A percentile compares a stretch with the other conserved stretches of the same genome.
Evolutionary conservation across 2,888 invertebrate genomes (phyloP).

Genomic region (Agonum fuliginosum): DNA sequence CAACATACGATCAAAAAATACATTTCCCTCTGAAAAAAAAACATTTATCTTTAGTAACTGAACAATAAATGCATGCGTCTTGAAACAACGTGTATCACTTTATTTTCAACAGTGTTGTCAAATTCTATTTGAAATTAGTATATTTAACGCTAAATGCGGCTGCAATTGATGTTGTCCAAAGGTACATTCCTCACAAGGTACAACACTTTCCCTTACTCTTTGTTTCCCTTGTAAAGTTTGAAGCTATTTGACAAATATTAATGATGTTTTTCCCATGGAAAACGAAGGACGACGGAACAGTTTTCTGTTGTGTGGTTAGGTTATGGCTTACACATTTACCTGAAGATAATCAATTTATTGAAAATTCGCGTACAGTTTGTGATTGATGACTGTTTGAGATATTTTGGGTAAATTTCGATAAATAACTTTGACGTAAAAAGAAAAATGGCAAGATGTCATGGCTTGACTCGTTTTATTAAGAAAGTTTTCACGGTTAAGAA

Average conservation of each 20-base stretch:
- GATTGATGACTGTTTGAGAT: conserved; percentile 50
- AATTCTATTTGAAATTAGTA: too few species aligned
- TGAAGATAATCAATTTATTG: conserved; percentile 41
- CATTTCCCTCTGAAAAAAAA: too few species aligned
- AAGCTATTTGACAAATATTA: conserved; percentile 20
- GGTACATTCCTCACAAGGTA: too few species aligned
- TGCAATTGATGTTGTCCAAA: too few species aligned
- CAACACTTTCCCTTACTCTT: too few species aligned
- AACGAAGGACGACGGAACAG: neutral
- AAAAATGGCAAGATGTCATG: conserved; percentile 45
- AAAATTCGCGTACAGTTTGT: conserved; percentile 22
- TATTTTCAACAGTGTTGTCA: too few species aligned
- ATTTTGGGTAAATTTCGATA: conserved; percentile 35
- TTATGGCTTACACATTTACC: neutral
- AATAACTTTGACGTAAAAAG: conserved; percentile 49
- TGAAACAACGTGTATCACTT: too few species aligned
- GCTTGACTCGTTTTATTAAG: conserved; percentile 33
- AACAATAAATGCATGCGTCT: too few species aligned
- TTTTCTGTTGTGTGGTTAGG: conserved; percentile 18
- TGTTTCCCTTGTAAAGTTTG: neutral
- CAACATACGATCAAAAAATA: too few species aligned
- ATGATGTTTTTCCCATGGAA: neutral
- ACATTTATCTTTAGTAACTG: too few species aligned
- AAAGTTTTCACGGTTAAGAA: conserved; percentile 26
- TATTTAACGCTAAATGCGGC: too few species aligned